A percentile compares a stretch with the other conserved stretches of the same genome.
phyloP scores from a whole-genome alignment of 2,797 vertebrate genomes.

The Tragopan temminckii region DNA sequence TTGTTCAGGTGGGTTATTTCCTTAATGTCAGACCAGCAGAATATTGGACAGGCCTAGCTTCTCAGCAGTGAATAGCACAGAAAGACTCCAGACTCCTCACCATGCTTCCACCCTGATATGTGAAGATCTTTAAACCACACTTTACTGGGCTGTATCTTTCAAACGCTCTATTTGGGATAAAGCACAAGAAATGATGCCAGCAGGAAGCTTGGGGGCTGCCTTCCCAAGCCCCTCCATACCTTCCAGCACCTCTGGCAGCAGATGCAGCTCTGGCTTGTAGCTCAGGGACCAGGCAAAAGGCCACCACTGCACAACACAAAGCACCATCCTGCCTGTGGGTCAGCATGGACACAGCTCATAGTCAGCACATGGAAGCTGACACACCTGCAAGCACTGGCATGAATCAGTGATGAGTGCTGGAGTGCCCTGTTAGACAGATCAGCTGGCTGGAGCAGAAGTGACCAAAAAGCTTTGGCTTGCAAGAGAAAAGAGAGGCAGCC shows the following conservation, averaged over 20 bases:
- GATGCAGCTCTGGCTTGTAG: rapidly evolving
- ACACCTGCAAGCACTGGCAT: background rate
- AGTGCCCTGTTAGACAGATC: background rate
- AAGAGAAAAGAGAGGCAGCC: background rate
- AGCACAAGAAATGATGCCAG: background rate
- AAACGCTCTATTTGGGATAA: background rate
- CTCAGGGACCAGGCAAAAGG: background rate
- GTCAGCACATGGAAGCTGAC: rapidly evolving
- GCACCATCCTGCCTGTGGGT: rapidly evolving
- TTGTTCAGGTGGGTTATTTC: background rate
- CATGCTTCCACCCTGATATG: background rate
- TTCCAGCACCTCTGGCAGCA: background rate
- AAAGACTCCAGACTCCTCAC: background rate
- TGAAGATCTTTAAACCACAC: background rate
- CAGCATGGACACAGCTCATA: background rate
- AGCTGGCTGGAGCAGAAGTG: background rate
- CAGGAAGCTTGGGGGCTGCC: background rate
- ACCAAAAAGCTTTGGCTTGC: background rate
- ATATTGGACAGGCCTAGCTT: background rate
- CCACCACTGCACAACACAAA: background rate
- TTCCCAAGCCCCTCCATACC: background rate
- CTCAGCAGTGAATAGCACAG: background rate
- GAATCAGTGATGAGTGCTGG: rapidly evolving
- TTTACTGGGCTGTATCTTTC: background rate
- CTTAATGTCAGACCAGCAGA: background rate